These are phyloP conservation scores for Anguilla pacifica DNA, from an alignment of 2,797 vertebrate genomes.

Conservation along the genomic window DNA sequence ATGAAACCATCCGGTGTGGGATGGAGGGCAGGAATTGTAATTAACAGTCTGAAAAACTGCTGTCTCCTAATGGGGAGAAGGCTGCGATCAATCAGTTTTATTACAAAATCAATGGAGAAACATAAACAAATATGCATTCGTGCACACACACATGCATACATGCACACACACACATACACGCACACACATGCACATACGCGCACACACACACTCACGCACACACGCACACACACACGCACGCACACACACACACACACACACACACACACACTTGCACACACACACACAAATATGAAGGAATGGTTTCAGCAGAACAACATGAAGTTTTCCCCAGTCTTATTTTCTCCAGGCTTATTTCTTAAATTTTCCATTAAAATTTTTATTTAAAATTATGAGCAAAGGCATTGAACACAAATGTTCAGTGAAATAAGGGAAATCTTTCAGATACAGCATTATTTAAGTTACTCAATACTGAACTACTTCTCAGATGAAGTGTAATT, in stretches of 20 bases:
- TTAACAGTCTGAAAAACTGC: conserved; percentile 2
- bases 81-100: not conserved
- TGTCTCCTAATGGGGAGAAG: not conserved
- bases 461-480: not conserved
- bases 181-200: not conserved
- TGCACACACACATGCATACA: not conserved
- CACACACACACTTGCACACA: not conserved
- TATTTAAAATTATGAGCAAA: not conserved
- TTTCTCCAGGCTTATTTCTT: not conserved
- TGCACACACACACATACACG: not conserved
- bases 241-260: not conserved
- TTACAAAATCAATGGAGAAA: conserved; percentile 3
- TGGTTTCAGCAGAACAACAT: not conserved
- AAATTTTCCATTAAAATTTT: not conserved
- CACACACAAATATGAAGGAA: not conserved
- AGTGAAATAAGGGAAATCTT: too few relatives aligned
- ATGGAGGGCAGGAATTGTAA: conserved; percentile 11
- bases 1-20: conserved; percentile 24
- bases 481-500: not conserved
- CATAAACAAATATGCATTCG: not conserved
- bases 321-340: not conserved
- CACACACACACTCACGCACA: not conserved
- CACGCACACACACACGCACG: not conserved
- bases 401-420: too few relatives aligned
- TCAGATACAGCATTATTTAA: not conserved